phyloP scores from a whole-genome alignment of 2,113 vertebrate species.

The Hippocampus abdominalis region DNA sequence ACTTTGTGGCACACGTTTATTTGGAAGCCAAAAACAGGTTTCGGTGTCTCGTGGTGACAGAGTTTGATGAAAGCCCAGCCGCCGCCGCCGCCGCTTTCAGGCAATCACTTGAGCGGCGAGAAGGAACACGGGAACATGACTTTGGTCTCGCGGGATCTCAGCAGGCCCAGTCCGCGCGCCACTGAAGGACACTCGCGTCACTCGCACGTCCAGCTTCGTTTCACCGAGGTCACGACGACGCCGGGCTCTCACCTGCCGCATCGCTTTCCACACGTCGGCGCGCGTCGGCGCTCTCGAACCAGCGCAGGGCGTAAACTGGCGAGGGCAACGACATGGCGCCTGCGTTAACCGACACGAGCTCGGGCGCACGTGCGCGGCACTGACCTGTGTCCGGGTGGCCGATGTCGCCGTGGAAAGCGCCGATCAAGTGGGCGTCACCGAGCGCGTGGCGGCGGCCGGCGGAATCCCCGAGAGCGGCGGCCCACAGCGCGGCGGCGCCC shows the following conservation, averaged over 20 bases:
- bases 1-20: not conserved
- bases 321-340: not conserved
- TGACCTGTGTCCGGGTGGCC: slow-evolving; percentile 83
- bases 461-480: slow-evolving; percentile 73
- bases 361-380: not conserved
- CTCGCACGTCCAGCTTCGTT: not conserved
- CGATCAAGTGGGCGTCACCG: slow-evolving; percentile 81
- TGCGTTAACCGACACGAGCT: not conserved
- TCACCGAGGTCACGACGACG: not conserved
- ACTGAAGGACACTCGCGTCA: slow-evolving; percentile 8
- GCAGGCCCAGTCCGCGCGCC: slow-evolving; percentile 73
- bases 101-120: slow-evolving; percentile 80
- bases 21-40: not conserved
- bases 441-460: slow-evolving; percentile 72
- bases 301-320: slow-evolving; percentile 86
- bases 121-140: slow-evolving; percentile 79
- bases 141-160: slow-evolving; percentile 79
- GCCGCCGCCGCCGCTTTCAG: not conserved
- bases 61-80: not conserved
- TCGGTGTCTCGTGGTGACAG: not conserved
- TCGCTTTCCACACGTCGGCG: slow-evolving; percentile 76
- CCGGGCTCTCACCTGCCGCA: slow-evolving; percentile 82
- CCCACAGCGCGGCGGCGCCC: slow-evolving; percentile 86
- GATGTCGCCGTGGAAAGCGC: slow-evolving; percentile 85
- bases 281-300: slow-evolving; percentile 78